Conservation (phyloP, 1,140 invertebrate genomes). For the Drosophila nebulosa region DNA sequence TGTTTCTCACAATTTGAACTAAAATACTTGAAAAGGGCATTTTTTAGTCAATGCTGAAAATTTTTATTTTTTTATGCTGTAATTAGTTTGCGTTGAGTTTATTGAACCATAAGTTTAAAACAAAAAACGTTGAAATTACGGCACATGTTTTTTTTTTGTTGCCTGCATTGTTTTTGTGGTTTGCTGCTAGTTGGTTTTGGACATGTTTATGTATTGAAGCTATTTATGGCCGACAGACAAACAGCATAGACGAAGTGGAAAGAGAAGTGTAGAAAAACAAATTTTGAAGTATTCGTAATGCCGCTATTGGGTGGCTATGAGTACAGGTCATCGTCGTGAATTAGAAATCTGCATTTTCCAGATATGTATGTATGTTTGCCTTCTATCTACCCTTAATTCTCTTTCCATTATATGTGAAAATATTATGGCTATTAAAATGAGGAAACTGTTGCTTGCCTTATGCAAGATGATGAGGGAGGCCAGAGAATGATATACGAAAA, state of each 20-base stretch:
- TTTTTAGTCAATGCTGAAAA: slow-evolving; percentile 26
- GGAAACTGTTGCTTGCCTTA: too few relatives aligned
- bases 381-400: not conserved
- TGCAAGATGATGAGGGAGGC: too few relatives aligned
- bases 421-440: too few relatives aligned
- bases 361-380: too few relatives aligned
- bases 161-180: slow-evolving; percentile 5
- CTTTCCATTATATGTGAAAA: too few relatives aligned
- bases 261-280: not conserved
- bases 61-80: slow-evolving; percentile 17
- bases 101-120: slow-evolving; percentile 53
- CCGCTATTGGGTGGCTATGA: not conserved
- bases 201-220: slow-evolving; percentile 46
- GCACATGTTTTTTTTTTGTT: not conserved
- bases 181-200: slow-evolving; percentile 7
- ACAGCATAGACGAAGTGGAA: not conserved
- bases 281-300: not conserved
- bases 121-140: slow-evolving; percentile 1
- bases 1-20: too few relatives aligned
- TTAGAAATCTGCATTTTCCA: not conserved
- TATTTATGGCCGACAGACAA: slow-evolving; percentile 56
- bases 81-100: slow-evolving; percentile 47
- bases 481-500: too few relatives aligned
- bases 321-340: not conserved
- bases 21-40: slow-evolving; percentile 9